phyloP scores from a whole-genome alignment of 2,888 invertebrate species.

The Nineta flava region DNA sequence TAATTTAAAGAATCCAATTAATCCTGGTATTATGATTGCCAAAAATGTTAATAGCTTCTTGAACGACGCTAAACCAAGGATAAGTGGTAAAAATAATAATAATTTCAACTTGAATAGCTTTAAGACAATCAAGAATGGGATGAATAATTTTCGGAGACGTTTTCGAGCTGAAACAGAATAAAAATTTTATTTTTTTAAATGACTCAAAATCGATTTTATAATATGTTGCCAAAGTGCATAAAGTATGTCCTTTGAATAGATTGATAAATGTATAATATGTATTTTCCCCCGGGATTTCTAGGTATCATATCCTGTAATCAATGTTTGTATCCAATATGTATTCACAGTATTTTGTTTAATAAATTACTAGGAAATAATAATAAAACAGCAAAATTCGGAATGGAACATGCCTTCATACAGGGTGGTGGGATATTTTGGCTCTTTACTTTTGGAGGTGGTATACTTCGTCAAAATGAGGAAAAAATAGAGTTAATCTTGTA shows the following conservation, averaged over 20 bases:
- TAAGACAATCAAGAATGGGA: conserved; percentile 63
- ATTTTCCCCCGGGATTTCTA: no score
- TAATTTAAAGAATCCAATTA: conserved; percentile 72
- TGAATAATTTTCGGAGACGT: conserved; percentile 65
- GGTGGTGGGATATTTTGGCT: no score
- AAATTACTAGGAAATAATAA: no score
- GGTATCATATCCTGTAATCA: no score
- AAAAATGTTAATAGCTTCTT: conserved; percentile 70
- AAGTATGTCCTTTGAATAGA: background rate
- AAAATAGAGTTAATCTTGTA: no score
- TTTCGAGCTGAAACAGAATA: conserved; percentile 46
- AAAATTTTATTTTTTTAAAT: background rate
- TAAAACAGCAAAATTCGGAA: no score
- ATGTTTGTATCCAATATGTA: no score
- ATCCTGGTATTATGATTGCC: conserved; percentile 62
- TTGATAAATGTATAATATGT: background rate
- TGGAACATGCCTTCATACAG: no score
- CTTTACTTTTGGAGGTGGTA: no score
- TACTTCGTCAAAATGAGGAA: no score
- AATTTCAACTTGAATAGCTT: conserved; percentile 75
- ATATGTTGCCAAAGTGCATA: background rate
- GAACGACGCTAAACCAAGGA: conserved; percentile 67
- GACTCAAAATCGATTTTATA: background rate
- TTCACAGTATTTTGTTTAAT: no score
- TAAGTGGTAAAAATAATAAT: conserved; percentile 64